phyloP scores from a whole-genome alignment of 1,140 invertebrate species.

The Venturia canescens region DNA sequence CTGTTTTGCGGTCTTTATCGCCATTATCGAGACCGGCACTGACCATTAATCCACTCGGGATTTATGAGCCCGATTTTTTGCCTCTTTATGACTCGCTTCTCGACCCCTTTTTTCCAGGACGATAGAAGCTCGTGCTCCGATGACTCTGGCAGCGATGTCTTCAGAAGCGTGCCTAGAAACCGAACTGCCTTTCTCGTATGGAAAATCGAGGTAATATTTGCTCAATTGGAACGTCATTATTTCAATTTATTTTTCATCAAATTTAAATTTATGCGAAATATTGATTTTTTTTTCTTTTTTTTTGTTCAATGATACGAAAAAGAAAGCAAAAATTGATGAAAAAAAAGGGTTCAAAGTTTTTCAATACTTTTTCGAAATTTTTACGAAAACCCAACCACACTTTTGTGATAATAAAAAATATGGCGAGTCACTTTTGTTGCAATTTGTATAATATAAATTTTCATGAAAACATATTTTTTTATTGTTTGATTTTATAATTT shows the following conservation, averaged over 20 bases:
- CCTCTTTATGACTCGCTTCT: too few species aligned
- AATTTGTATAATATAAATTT: too few species aligned
- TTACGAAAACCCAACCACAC: not conserved
- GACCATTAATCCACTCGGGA: not conserved
- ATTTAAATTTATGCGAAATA: too few species aligned
- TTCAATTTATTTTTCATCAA: too few species aligned
- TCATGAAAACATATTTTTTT: too few species aligned
- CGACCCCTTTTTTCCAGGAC: conserved; percentile 60
- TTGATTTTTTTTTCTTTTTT: conserved; percentile 43
- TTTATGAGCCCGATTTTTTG: not conserved
- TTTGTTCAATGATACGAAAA: too few species aligned
- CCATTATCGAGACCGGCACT: not conserved
- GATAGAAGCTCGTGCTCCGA: conserved; percentile 72
- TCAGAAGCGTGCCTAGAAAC: conserved; percentile 85
- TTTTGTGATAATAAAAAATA: conserved; percentile 19
- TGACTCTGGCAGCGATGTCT: conserved; percentile 77
- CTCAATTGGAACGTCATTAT: too few species aligned
- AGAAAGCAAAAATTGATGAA: too few species aligned
- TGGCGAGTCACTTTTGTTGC: too few species aligned
- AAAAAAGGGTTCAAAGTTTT: not conserved
- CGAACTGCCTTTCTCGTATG: conserved; percentile 87
- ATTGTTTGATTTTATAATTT: too few species aligned
- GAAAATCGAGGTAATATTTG: conserved; percentile 84
- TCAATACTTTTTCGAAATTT: conserved; percentile 26
- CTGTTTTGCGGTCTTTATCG: not conserved